Conservation (phyloP, 2,797 vertebrate species). For the Protonibea diacanthus region DNA sequence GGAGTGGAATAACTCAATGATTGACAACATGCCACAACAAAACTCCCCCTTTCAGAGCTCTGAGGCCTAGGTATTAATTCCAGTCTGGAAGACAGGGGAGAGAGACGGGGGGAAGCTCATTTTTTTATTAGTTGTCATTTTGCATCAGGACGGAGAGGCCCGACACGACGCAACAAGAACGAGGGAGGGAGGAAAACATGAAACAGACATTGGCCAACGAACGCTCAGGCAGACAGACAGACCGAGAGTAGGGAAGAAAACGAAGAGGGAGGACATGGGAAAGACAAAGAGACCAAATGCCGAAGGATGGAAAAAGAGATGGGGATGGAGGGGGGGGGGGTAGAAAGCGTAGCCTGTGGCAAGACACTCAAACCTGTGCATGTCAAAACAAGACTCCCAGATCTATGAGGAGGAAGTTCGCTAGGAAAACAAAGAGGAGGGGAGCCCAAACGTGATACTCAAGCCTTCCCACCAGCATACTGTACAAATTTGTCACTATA, state of each 20-base stretch:
- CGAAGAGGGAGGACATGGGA: constrained; percentile 44
- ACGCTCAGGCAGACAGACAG: constrained; percentile 21
- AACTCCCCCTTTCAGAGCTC: constrained; percentile 64
- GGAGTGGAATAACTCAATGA: constrained; percentile 65
- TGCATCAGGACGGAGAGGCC: constrained; percentile 46
- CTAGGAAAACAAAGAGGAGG: constrained; percentile 65
- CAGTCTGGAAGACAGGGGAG: constrained; percentile 55
- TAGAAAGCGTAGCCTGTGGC: constrained; percentile 64
- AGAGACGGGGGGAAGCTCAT: constrained; percentile 7
- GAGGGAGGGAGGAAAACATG: constrained; percentile 30
- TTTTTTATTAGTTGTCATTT: constrained; percentile 59
- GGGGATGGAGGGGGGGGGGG: constrained; percentile 37
- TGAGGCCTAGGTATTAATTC: constrained; percentile 69
- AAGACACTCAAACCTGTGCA: constrained; percentile 75
- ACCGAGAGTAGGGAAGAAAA: constrained; percentile 29
- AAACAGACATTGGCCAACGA: constrained; percentile 40
- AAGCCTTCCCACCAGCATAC: constrained; percentile 37
- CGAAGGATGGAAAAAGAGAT: constrained; percentile 63
- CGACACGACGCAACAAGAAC: constrained; percentile 44
- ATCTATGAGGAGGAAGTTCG: constrained; percentile 69
- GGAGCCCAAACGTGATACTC: constrained; percentile 49
- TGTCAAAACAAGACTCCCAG: constrained; percentile 77
- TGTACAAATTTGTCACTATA: constrained; percentile 23
- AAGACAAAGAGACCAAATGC: constrained; percentile 60
- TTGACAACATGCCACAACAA: constrained; percentile 78